phyloP scores from a whole-genome alignment of 2,888 invertebrate species.

The Frankliniella fusca region DNA sequence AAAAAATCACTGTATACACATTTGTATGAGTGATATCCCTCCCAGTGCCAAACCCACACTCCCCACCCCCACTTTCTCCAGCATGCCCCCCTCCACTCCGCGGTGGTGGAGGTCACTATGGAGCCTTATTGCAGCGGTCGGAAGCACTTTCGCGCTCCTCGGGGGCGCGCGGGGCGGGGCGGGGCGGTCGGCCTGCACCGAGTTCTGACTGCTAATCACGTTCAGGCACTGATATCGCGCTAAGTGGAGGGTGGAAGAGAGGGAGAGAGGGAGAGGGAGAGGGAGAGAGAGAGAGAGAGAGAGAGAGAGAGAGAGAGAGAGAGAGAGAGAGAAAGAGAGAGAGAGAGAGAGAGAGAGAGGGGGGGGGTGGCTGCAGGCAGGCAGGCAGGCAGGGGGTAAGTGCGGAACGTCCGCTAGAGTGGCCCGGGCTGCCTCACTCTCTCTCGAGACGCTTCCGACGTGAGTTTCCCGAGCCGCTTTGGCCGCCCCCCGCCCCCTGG shows the following conservation, averaged over 20 bases:
- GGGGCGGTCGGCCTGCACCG: too few species aligned
- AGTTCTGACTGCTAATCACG: too few species aligned
- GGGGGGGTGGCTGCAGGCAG: neutral
- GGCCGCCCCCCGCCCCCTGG: neutral
- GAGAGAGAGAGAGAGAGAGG: neutral
- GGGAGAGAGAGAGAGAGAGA: neutral
- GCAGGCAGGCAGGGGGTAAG: neutral
- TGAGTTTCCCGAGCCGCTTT: neutral
- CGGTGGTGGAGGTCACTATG: too few species aligned
- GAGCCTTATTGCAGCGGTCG: too few species aligned
- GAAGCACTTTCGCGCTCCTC: too few species aligned
- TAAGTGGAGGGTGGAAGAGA: neutral
- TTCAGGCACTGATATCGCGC: too few species aligned
- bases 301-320: neutral
- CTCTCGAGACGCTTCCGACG: constrained; percentile 6
- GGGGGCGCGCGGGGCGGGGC: too few species aligned
- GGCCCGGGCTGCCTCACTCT: neutral
- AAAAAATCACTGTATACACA: too few species aligned
- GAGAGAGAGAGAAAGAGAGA: neutral
- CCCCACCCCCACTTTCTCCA: too few species aligned
- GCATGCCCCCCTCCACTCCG: too few species aligned
- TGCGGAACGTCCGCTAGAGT: neutral
- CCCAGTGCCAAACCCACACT: too few species aligned
- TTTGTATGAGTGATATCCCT: too few species aligned
- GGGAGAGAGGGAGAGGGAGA: neutral